phyloP scores from a whole-genome alignment of 2,888 invertebrate species.

The Ypsolopha scabrella region DNA sequence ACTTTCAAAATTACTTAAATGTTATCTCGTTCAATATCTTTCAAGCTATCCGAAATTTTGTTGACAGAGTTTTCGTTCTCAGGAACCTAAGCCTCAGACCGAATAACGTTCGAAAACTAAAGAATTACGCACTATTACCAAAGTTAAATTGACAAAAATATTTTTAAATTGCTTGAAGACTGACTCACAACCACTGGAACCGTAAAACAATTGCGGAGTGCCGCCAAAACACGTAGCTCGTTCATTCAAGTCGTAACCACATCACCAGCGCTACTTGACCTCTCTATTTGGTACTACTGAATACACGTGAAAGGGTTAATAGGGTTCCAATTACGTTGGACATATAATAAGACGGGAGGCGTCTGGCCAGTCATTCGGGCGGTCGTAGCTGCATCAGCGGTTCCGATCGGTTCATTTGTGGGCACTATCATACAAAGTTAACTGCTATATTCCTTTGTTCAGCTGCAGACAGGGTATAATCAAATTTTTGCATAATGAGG shows the following conservation, averaged over 20 bases:
- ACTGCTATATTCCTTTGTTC: too few species aligned
- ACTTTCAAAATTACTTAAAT: too few species aligned
- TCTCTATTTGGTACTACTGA: background rate
- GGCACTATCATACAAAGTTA: slow-evolving; percentile 32
- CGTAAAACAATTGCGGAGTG: slow-evolving; percentile 48
- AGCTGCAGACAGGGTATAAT: too few species aligned
- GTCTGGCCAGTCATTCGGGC: slow-evolving; percentile 44
- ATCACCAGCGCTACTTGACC: slow-evolving; percentile 28
- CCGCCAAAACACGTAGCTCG: slow-evolving; percentile 63
- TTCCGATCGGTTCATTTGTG: slow-evolving; percentile 41
- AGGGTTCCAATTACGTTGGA: slow-evolving; percentile 35
- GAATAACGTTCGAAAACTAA: too few species aligned
- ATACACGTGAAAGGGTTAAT: slow-evolving; percentile 13
- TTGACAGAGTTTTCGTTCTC: too few species aligned
- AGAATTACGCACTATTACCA: too few species aligned
- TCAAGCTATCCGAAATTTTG: too few species aligned
- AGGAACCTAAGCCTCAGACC: too few species aligned
- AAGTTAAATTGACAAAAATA: too few species aligned
- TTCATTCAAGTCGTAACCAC: slow-evolving; percentile 50
- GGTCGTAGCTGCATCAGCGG: slow-evolving; percentile 54
- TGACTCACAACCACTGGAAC: slow-evolving; percentile 20
- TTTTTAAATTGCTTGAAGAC: background rate
- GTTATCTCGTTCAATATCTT: too few species aligned
- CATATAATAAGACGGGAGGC: slow-evolving; percentile 26
- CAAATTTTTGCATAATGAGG: too few species aligned